phyloP scores from a whole-genome alignment of 2,113 vertebrate species.

The Tenebrosternarchus preto region DNA sequence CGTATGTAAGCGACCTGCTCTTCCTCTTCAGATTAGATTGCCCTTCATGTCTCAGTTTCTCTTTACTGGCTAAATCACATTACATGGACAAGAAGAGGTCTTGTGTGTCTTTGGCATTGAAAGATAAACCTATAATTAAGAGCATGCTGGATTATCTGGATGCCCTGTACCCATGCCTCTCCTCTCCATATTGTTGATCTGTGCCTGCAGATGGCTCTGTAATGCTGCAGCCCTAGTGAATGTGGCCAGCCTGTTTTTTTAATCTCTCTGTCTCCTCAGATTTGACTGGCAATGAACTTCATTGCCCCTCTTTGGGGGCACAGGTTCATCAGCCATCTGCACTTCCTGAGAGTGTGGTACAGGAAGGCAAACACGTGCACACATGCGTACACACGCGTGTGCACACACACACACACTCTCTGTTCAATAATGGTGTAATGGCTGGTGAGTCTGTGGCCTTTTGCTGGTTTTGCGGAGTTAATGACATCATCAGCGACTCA shows the following conservation, averaged over 20 bases:
- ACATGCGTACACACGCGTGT: slow-evolving; percentile 36
- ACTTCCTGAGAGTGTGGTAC: slow-evolving; percentile 70
- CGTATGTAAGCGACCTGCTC: background rate
- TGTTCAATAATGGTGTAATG: slow-evolving; percentile 14
- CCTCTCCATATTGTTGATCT: slow-evolving; percentile 72
- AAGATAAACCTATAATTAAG: slow-evolving; percentile 63
- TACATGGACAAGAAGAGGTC: slow-evolving; percentile 33
- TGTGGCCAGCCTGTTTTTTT: slow-evolving; percentile 61
- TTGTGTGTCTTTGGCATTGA: slow-evolving; percentile 35
- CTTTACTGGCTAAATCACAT: slow-evolving; percentile 41
- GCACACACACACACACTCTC: background rate
- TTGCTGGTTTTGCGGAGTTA: background rate
- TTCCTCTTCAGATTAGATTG: slow-evolving; percentile 37
- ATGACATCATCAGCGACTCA: background rate
- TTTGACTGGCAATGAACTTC: slow-evolving; percentile 84
- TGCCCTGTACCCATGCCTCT: slow-evolving; percentile 51
- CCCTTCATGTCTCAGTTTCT: slow-evolving; percentile 36
- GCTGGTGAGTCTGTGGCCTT: slow-evolving; percentile 9
- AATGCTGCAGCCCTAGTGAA: slow-evolving; percentile 69
- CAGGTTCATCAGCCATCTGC: slow-evolving; percentile 77
- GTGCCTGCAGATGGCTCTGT: slow-evolving; percentile 62
- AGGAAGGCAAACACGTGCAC: slow-evolving; percentile 57
- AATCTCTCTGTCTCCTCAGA: slow-evolving; percentile 81
- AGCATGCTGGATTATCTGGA: slow-evolving; percentile 69
- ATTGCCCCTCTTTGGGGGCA: slow-evolving; percentile 70